Evolutionary conservation across 2,797 vertebrate species (phyloP).

Genomic region (Cheirogaleus major): DNA sequence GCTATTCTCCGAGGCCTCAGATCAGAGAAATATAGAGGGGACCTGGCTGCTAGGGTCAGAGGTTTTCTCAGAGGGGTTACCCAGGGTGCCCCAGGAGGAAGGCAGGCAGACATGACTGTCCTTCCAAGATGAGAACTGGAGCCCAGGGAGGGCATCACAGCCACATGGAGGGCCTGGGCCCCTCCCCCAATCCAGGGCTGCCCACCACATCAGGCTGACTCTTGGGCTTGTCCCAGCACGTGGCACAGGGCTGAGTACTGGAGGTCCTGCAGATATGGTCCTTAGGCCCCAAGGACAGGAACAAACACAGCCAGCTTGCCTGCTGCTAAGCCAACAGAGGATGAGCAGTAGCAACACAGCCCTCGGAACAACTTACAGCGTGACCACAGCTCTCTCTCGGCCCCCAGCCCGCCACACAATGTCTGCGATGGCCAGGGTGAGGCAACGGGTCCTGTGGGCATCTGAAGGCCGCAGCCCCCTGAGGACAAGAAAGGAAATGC

Average conservation of each 20-base stretch:
- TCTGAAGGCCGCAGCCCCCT: slow-evolving; percentile 89
- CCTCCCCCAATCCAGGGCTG: neutral
- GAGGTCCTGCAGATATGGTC: neutral
- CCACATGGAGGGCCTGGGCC: accelerated
- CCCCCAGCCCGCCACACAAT: slow-evolving; percentile 94
- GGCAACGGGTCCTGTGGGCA: slow-evolving; percentile 87
- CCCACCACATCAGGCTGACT: neutral
- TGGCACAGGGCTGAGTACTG: neutral
- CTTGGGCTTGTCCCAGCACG: neutral
- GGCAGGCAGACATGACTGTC: neutral
- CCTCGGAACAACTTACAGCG: slow-evolving; percentile 88
- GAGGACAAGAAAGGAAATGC: neutral
- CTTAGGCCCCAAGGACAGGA: neutral
- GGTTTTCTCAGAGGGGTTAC: neutral
- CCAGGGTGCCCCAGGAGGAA: neutral
- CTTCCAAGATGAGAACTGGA: neutral
- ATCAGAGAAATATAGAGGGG: neutral
- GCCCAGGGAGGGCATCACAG: neutral
- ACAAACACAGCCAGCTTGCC: neutral
- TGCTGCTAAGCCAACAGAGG: neutral
- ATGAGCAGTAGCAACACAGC: accelerated
- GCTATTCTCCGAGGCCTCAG: neutral
- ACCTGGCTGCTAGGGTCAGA: neutral
- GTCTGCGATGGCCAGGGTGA: slow-evolving; percentile 89
- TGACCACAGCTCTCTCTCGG: slow-evolving; percentile 87